phyloP scores from a whole-genome alignment of 1,140 invertebrate genomes.

The Brachionus angularis region DNA sequence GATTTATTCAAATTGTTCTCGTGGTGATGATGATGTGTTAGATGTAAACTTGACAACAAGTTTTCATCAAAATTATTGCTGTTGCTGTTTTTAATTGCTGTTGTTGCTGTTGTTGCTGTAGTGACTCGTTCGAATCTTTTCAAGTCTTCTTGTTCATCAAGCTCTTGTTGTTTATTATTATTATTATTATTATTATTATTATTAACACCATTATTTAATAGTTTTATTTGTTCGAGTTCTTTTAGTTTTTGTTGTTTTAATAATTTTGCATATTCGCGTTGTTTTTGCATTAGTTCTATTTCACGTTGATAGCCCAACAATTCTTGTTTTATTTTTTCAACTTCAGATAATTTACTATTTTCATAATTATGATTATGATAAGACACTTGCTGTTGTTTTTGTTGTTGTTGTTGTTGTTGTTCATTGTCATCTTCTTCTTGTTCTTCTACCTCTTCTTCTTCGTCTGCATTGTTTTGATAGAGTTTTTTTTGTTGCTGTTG shows the following conservation, averaged over 20 bases:
- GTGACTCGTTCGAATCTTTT: constrained; percentile 28
- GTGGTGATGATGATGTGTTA: too few species aligned
- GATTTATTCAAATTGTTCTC: too few species aligned
- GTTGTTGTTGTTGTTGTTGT: too few species aligned
- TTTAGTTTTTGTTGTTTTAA: constrained; percentile 14
- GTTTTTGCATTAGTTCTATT: constrained; percentile 29
- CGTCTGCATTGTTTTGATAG: too few species aligned
- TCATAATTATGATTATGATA: neutral
- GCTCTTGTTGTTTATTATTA: too few species aligned
- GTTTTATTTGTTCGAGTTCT: neutral
- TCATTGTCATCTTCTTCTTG: too few species aligned
- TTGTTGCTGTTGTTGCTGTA: too few species aligned
- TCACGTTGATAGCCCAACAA: constrained; percentile 22
- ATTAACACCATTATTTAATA: neutral
- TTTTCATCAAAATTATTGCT: neutral
- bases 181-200: too few species aligned
- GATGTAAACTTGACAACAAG: too few species aligned
- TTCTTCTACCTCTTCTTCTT: too few species aligned
- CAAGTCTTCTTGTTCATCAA: constrained; percentile 17
- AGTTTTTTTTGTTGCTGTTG: too few species aligned
- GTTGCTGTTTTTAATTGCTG: too few species aligned
- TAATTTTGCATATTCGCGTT: neutral
- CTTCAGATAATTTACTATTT: constrained; percentile 20
- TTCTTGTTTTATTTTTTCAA: constrained; percentile 38
- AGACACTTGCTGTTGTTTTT: neutral